Conservation (phyloP, 2,888 invertebrate species). For the Furcula furcula region DNA sequence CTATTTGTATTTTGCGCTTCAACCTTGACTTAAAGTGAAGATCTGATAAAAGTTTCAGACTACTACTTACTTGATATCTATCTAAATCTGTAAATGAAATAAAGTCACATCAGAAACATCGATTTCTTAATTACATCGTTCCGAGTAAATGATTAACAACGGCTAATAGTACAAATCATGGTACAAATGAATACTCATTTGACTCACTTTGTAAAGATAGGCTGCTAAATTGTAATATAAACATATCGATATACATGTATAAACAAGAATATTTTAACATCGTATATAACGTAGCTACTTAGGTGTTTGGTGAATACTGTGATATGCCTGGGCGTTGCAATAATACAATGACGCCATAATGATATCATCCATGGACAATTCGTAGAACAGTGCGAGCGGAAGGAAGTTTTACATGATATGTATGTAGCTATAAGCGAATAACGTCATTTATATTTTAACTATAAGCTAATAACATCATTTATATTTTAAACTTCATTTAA, state of each 20-base stretch:
- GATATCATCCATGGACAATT: slow-evolving; percentile 30
- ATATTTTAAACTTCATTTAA: no score
- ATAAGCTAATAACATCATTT: no score
- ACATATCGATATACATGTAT: no score
- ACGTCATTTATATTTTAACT: no score
- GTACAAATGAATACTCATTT: no score
- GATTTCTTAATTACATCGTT: slow-evolving; percentile 12
- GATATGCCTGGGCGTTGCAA: slow-evolving; percentile 11
- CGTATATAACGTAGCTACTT: no score
- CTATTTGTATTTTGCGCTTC: no score
- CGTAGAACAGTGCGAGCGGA: slow-evolving; percentile 21
- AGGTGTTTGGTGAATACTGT: slow-evolving; percentile 1
- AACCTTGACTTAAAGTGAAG: no score
- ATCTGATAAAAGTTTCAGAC: no score
- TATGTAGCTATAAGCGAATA: no score
- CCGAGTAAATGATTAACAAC: slow-evolving; percentile 10
- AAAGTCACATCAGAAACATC: slow-evolving; percentile 5
- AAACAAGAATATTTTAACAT: no score
- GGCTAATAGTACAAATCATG: slow-evolving; percentile 11
- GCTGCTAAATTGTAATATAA: slow-evolving; percentile 10
- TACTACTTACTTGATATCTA: background rate
- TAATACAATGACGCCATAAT: slow-evolving; percentile 25
- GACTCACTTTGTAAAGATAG: slow-evolving; percentile 16
- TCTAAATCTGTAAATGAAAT: slow-evolving; percentile 2
- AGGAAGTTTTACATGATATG: no score